Conservation (phyloP, 2,888 invertebrate genomes). For the Sinohyriopsis cumingii region DNA sequence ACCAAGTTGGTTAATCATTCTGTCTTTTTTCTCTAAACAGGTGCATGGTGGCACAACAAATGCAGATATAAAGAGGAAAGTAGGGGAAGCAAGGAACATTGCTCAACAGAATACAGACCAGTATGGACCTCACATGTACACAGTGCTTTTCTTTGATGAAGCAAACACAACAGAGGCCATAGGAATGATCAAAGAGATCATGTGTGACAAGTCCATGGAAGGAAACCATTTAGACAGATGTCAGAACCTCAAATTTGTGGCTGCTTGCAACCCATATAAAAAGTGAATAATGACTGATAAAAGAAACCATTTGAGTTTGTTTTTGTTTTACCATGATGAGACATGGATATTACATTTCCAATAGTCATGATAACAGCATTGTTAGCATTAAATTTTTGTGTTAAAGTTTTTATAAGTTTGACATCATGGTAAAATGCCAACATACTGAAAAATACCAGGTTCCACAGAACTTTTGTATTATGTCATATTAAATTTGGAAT, state of each 20-base stretch:
- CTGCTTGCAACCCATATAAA: constrained; percentile 69
- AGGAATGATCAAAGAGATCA: constrained; percentile 68
- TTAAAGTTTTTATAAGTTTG: no score
- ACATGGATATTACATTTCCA: no score
- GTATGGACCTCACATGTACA: constrained; percentile 48
- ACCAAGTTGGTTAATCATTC: no score
- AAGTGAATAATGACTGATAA: constrained; percentile 43
- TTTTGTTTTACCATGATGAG: no score
- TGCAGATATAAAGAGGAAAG: constrained; percentile 58
- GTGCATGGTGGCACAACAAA: constrained; percentile 67
- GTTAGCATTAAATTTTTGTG: no score
- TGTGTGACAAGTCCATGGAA: constrained; percentile 64
- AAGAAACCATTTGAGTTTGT: no score
- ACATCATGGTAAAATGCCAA: no score
- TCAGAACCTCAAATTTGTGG: constrained; percentile 61
- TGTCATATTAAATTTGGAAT: no score
- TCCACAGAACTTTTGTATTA: no score
- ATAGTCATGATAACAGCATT: no score
- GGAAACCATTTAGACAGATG: constrained; percentile 51
- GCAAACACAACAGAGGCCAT: constrained; percentile 69
- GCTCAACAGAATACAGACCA: constrained; percentile 48
- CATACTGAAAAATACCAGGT: no score
- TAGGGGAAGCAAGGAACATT: constrained; percentile 46
- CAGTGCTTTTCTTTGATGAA: constrained; percentile 68
- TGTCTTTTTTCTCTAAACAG: constrained; percentile 19